phyloP scores from a whole-genome alignment of 2,888 invertebrate species.

The Dasysyrphus tricinctus region DNA sequence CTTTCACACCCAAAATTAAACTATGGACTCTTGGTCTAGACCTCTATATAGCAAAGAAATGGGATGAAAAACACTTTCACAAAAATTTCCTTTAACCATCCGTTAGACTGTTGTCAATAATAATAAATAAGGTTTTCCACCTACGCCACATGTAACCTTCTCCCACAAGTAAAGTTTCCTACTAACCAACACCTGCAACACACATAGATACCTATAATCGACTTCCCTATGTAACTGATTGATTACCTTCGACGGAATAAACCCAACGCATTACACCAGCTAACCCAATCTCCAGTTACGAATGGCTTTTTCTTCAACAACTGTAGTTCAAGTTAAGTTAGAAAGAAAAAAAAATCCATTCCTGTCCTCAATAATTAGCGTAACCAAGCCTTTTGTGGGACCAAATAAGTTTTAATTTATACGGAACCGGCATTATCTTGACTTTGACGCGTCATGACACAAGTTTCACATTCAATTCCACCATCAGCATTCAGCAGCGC shows the following conservation, averaged over 20 bases:
- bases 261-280: slow-evolving; percentile 51
- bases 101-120: slow-evolving; percentile 5
- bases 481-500: slow-evolving; percentile 4
- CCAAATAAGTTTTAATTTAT: slow-evolving; percentile 58
- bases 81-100: neutral
- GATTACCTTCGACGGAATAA: slow-evolving; percentile 55
- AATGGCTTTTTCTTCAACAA: slow-evolving; percentile 41
- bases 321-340: slow-evolving; percentile 40
- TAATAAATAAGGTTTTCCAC: slow-evolving; percentile 30
- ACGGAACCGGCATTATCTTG: slow-evolving; percentile 45
- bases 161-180: neutral
- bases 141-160: slow-evolving; percentile 22
- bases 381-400: slow-evolving; percentile 61
- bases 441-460: slow-evolving; percentile 69
- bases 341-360: slow-evolving; percentile 17
- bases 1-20: no score
- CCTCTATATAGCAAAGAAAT: neutral
- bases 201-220: neutral
- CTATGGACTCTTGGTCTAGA: no score
- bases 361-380: slow-evolving; percentile 70
- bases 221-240: slow-evolving; percentile 55
- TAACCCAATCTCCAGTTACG: slow-evolving; percentile 17
- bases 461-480: slow-evolving; percentile 51
- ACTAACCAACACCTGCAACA: slow-evolving; percentile 19
- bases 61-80: slow-evolving; percentile 10